Conservation (phyloP, 2,888 invertebrate species). For the Drosophila prolongata region DNA sequence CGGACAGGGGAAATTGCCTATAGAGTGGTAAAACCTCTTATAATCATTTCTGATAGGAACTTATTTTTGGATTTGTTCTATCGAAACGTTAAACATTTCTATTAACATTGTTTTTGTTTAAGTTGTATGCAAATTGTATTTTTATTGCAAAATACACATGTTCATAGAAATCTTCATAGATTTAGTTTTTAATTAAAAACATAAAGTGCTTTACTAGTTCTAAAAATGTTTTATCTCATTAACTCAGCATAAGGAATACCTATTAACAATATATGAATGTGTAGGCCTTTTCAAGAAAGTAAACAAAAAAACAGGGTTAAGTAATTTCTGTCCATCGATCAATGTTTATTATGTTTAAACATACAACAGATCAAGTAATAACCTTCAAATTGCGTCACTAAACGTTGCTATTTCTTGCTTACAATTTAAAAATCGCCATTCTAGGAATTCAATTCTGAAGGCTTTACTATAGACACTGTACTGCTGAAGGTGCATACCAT, state of each 20-base stretch:
- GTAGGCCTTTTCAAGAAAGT: no score
- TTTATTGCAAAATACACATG: no score
- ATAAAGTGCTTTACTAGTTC: no score
- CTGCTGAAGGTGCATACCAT: not conserved
- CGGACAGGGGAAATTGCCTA: slow-evolving; percentile 1
- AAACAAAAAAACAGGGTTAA: no score
- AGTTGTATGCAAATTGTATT: no score
- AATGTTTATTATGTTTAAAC: not conserved
- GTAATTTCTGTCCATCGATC: not conserved
- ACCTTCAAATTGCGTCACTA: not conserved
- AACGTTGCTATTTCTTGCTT: not conserved
- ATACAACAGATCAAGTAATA: not conserved
- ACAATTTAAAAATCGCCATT: not conserved
- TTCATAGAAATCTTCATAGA: no score
- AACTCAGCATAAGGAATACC: no score
- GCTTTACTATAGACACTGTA: not conserved
- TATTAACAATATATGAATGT: no score
- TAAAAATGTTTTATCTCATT: no score
- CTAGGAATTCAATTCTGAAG: not conserved
- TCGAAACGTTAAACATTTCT: not conserved
- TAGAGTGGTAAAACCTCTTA: not conserved
- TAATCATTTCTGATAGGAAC: not conserved
- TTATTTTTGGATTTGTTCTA: not conserved
- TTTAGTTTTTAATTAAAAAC: no score
- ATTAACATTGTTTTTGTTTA: not conserved